phyloP scores from a whole-genome alignment of 2,113 vertebrate species.

The Spheniscus mendiculus region DNA sequence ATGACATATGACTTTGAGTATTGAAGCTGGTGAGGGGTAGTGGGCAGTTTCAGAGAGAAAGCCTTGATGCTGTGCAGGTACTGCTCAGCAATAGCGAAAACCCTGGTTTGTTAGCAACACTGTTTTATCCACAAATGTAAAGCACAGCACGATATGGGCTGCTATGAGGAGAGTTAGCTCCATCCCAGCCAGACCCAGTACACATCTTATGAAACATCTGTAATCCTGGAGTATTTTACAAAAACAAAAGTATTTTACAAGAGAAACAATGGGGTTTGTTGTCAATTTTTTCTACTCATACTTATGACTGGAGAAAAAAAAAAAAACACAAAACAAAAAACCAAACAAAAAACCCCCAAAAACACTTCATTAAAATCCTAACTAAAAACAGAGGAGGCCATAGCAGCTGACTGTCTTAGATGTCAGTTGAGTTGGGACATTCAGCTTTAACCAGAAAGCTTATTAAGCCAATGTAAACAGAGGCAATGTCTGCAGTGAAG shows the following conservation, averaged over 20 bases:
- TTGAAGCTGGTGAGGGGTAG: fast-evolving
- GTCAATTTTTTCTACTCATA: not conserved
- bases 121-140: not conserved
- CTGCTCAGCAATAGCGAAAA: not conserved
- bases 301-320: not conserved
- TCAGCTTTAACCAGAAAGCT: not conserved
- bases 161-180: not conserved
- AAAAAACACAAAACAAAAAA: not conserved
- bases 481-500: not conserved
- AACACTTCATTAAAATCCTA: not conserved
- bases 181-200: not conserved
- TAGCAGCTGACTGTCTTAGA: not conserved
- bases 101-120: not conserved
- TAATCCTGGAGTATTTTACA: not conserved
- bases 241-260: not conserved
- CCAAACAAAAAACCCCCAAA: not conserved
- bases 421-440: not conserved
- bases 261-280: not conserved
- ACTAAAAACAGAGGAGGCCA: not conserved
- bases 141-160: not conserved
- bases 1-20: not conserved
- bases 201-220: not conserved
- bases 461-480: not conserved
- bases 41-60: not conserved
- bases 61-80: not conserved